These are phyloP conservation scores for Nycticorax nycticorax DNA, from an alignment of 2,113 vertebrate genomes.

Conservation along the genomic window DNA sequence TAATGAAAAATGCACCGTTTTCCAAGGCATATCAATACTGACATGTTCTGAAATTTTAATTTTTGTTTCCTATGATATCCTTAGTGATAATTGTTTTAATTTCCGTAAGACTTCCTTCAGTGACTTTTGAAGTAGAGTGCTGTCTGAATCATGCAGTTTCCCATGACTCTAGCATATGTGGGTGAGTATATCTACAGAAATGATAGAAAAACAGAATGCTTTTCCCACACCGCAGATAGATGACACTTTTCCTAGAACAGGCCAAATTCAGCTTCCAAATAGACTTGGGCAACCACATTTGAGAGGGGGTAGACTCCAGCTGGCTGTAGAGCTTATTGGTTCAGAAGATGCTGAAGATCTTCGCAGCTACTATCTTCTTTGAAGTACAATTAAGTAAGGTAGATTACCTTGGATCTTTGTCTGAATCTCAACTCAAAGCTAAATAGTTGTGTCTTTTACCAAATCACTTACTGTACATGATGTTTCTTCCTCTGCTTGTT, in stretches of 20 bases:
- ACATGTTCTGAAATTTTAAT: neutral
- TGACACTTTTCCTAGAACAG: neutral
- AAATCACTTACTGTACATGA: neutral
- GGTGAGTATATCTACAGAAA: neutral
- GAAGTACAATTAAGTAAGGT: neutral
- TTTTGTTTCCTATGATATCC: neutral
- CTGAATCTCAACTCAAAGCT: neutral
- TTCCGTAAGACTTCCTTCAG: neutral
- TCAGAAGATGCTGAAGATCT: neutral
- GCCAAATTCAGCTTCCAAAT: neutral
- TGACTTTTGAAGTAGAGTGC: neutral
- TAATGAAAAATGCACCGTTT: neutral
- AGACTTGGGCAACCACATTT: neutral
- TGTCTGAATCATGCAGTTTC: neutral
- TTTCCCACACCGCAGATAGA: neutral
- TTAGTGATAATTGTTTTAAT: neutral
- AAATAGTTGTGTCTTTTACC: neutral
- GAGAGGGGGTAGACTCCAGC: neutral
- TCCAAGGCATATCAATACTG: neutral
- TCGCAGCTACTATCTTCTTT: neutral
- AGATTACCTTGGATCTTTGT: neutral
- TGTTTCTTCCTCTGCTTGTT: neutral
- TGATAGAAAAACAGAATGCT: neutral
- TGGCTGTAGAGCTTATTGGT: neutral
- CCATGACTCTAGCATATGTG: neutral